phyloP scores from a whole-genome alignment of 2,113 vertebrate species.

The Oophaga pumilio region DNA sequence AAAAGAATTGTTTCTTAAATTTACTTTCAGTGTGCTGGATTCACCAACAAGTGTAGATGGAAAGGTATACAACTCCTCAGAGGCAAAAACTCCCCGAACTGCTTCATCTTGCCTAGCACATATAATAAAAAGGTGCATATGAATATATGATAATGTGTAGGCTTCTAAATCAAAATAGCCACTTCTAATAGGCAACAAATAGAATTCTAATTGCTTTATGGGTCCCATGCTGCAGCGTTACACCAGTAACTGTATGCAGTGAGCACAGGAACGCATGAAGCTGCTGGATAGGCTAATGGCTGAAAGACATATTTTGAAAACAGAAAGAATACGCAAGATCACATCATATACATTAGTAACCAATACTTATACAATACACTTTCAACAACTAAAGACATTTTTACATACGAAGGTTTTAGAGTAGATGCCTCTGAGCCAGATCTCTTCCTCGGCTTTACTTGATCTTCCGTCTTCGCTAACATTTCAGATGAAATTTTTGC shows the following conservation, averaged over 20 bases:
- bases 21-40: constrained; percentile 84
- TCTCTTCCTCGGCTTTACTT: constrained; percentile 54
- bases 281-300: not conserved
- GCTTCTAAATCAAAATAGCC: no score
- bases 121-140: not conserved
- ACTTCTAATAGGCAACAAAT: no score
- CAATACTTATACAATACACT: no score
- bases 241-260: no score
- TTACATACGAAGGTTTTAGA: constrained; percentile 64
- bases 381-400: not conserved
- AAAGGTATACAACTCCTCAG: constrained; percentile 84
- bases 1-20: constrained; percentile 86
- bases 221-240: no score
- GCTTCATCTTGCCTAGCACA: constrained; percentile 67
- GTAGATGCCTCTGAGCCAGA: constrained; percentile 44
- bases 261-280: not conserved
- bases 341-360: no score
- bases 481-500: constrained; percentile 52
- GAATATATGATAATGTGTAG: no score
- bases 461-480: constrained; percentile 61
- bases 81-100: constrained; percentile 78
- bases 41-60: constrained; percentile 79
- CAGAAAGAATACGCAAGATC: no score
- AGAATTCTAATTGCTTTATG: no score
- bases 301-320: not conserved